A percentile compares a stretch with the other conserved stretches of the same genome.
phyloP scores from a whole-genome alignment of 2,888 invertebrate genomes.

The Sthenelais limicola region DNA sequence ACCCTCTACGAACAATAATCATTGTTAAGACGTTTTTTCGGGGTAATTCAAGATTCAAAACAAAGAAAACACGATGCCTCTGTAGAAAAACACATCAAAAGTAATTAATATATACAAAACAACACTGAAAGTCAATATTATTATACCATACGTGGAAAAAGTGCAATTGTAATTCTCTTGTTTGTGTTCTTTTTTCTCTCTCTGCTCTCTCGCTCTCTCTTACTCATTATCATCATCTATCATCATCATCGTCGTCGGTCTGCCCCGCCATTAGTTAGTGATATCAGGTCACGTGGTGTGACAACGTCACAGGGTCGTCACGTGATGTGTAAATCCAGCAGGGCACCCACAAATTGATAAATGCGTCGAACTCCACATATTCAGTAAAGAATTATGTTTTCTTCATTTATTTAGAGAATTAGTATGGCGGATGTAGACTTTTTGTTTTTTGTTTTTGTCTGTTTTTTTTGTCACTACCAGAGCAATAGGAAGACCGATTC shows the following conservation, averaged over 20 bases:
- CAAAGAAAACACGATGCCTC: constrained; percentile 35
- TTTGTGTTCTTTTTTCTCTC: constrained; percentile 3
- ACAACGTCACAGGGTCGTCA: neutral
- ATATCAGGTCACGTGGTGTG: too few species aligned
- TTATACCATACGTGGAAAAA: constrained; percentile 39
- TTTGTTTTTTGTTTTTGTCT: too few species aligned
- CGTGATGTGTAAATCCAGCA: too few species aligned
- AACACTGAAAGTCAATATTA: constrained; percentile 40
- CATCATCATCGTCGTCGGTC: too few species aligned
- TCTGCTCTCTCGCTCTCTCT: constrained; percentile 2
- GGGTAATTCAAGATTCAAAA: constrained; percentile 27
- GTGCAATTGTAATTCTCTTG: constrained; percentile 20
- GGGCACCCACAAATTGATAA: constrained; percentile 16
- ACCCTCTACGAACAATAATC: constrained; percentile 37
- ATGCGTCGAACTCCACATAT: constrained; percentile 2
- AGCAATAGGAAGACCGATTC: constrained; percentile 11
- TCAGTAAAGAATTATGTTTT: neutral
- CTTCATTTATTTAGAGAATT: too few species aligned
- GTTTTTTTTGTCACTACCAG: too few species aligned
- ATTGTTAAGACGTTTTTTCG: constrained; percentile 24
- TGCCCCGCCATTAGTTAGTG: too few species aligned
- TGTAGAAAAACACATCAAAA: constrained; percentile 39
- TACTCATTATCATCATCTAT: neutral
- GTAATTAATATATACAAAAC: constrained; percentile 40
- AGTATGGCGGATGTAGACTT: constrained; percentile 20